Evolutionary conservation across 2,797 vertebrate genomes (phyloP).

Genomic region (Clarias platycephalus): DNA sequence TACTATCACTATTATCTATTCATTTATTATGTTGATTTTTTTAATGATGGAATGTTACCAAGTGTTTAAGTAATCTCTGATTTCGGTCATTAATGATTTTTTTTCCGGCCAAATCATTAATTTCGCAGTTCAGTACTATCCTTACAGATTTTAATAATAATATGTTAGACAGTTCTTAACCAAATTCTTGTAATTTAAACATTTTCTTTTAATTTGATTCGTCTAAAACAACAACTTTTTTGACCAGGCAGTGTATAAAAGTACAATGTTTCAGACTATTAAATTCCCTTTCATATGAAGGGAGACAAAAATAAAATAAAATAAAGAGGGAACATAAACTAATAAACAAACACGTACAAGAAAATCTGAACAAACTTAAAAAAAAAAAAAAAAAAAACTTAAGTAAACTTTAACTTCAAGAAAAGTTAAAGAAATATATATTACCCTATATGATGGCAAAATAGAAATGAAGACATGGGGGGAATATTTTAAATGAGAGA

Average conservation of each 20-base stretch:
- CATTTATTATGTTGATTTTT: too few species aligned
- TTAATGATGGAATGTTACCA: too few species aligned
- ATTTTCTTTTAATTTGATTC: too few species aligned
- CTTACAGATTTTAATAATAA: too few species aligned
- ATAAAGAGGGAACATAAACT: neutral
- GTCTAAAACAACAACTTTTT: too few species aligned
- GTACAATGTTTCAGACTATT: neutral
- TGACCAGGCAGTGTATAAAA: neutral
- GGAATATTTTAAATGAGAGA: neutral
- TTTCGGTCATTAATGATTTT: too few species aligned
- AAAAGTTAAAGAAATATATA: neutral
- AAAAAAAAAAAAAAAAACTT: neutral
- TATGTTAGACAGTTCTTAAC: too few species aligned
- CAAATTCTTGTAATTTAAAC: too few species aligned
- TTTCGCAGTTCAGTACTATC: too few species aligned
- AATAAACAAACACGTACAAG: neutral
- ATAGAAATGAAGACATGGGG: neutral
- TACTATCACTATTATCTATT: too few species aligned
- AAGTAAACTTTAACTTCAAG: neutral
- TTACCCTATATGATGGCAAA: neutral
- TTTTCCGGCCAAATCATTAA: too few species aligned
- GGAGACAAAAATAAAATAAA: neutral
- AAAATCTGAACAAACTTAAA: neutral
- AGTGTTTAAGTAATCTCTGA: too few species aligned
- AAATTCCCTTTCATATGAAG: neutral